Conservation (phyloP, 2,888 invertebrate genomes). For the Steinernema scapterisci region DNA sequence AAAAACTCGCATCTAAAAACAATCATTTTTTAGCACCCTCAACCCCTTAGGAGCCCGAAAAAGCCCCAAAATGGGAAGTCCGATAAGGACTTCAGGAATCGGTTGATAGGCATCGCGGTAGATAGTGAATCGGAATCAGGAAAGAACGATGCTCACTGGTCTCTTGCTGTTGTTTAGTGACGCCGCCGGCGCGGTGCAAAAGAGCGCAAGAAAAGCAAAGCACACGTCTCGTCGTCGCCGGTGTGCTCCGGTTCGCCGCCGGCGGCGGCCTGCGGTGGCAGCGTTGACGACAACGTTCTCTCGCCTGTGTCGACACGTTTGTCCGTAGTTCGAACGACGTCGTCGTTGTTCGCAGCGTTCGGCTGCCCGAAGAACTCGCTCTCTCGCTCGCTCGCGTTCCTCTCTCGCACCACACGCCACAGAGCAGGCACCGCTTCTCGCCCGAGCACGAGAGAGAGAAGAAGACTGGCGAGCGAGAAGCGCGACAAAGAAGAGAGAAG, state of each 20-base stretch:
- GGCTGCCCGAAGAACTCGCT: neutral
- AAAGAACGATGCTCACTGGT: constrained; percentile 30
- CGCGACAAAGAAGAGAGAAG: too few species aligned
- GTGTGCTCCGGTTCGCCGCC: neutral
- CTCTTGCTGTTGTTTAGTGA: constrained; percentile 25
- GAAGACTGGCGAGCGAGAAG: neutral
- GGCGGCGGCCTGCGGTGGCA: neutral
- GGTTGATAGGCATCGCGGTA: too few species aligned
- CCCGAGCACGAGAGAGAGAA: neutral
- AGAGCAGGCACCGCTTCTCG: neutral
- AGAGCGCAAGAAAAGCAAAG: constrained; percentile 30
- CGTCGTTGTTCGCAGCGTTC: neutral
- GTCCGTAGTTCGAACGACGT: neutral
- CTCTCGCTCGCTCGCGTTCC: too few species aligned
- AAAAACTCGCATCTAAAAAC: too few species aligned
- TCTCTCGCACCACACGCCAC: too few species aligned
- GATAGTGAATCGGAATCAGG: too few species aligned
- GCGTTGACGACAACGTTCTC: neutral
- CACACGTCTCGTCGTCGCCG: constrained; percentile 10
- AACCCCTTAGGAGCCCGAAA: neutral
- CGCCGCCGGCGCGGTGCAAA: constrained; percentile 17
- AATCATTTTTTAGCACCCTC: too few species aligned
- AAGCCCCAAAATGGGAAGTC: neutral
- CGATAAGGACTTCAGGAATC: too few species aligned
- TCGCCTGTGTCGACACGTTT: neutral